Percentiles rank a stretch among this genome's conserved stretches.
Evolutionary conservation across 2,797 vertebrate species (phyloP).

Genomic region (Lepus oiostolus): DNA sequence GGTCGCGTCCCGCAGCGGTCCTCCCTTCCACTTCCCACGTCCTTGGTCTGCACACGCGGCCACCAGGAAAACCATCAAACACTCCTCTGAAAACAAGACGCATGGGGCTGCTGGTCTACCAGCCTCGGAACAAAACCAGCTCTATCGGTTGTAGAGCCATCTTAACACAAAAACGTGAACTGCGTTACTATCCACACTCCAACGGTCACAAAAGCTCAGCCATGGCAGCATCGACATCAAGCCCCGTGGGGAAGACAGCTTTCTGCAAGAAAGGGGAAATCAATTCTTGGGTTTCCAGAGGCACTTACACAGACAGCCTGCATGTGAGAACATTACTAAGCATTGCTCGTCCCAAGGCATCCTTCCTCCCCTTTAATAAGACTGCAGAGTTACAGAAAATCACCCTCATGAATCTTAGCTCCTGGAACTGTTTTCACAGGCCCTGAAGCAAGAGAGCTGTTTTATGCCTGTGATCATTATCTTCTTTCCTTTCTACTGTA

Average conservation of each 20-base stretch:
- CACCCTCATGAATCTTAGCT: not conserved
- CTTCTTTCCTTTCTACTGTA: slow-evolving; percentile 4
- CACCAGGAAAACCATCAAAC: not conserved
- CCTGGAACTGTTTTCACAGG: slow-evolving; percentile 3
- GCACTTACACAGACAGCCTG: not conserved
- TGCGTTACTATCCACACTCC: not conserved
- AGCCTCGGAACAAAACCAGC: not conserved
- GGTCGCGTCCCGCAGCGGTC: not conserved
- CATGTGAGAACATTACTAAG: not conserved
- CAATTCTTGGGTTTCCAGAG: not conserved
- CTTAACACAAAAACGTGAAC: slow-evolving; percentile 23
- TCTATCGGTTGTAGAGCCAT: not conserved
- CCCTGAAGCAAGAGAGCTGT: not conserved
- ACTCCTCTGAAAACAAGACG: not conserved
- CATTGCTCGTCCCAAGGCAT: not conserved
- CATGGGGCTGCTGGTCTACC: not conserved
- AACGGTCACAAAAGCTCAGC: not conserved
- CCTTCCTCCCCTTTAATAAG: not conserved
- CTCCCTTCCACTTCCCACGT: slow-evolving; percentile 13
- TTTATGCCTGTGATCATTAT: not conserved
- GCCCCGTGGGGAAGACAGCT: not conserved
- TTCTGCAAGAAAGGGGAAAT: slow-evolving; percentile 50
- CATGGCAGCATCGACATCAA: not conserved
- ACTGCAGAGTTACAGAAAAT: slow-evolving; percentile 18
- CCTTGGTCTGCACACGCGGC: not conserved